A percentile compares a stretch with the other conserved stretches of the same genome.
Conservation (phyloP, 1,140 invertebrate species). For the Leptonema lineaticorne region DNA sequence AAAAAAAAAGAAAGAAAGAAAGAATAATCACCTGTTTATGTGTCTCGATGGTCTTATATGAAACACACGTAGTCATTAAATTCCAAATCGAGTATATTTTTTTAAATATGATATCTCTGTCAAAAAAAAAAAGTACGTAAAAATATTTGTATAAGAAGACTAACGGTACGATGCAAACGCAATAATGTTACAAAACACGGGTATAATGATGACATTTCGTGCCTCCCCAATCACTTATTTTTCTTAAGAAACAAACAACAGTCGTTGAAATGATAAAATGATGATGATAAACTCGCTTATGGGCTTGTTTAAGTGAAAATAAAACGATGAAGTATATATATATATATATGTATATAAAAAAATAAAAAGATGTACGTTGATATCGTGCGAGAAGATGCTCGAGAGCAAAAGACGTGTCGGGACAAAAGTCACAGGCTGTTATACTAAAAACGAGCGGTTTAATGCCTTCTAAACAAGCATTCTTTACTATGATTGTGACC, state of each 20-base stretch:
- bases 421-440: constrained; percentile 2
- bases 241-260: background rate
- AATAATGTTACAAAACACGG: background rate
- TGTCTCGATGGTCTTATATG: too few relatives aligned
- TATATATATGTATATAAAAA: too few relatives aligned
- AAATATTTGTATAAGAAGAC: too few relatives aligned
- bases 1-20: too few relatives aligned
- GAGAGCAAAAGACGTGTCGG: background rate
- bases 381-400: background rate
- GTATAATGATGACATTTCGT: constrained; percentile 2
- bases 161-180: too few relatives aligned
- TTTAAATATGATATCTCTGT: too few relatives aligned
- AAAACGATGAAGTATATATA: too few relatives aligned
- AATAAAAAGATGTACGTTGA: constrained; percentile 4
- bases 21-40: too few relatives aligned
- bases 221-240: background rate
- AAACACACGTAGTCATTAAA: too few relatives aligned
- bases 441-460: background rate
- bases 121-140: too few relatives aligned
- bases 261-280: background rate
- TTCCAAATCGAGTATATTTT: too few relatives aligned
- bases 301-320: background rate
- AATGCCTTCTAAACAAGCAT: constrained; percentile 3
- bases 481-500: background rate
- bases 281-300: background rate